Conservation (phyloP, 2,888 invertebrate species). For the Hermodice carunculata region DNA sequence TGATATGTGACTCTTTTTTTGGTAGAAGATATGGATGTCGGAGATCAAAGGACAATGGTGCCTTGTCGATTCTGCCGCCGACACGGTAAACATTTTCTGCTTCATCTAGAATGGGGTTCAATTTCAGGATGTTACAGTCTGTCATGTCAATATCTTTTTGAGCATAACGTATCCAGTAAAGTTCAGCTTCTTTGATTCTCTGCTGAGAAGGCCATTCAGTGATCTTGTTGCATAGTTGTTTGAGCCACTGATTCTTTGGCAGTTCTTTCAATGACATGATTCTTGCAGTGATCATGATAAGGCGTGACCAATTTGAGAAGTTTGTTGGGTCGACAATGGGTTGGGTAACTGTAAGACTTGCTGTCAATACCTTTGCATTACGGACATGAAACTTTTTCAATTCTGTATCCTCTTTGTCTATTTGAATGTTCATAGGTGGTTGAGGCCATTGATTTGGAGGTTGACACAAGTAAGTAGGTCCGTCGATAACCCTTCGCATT, state of each 20-base stretch:
- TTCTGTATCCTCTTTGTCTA: constrained; percentile 8
- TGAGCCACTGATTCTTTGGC: constrained; percentile 16
- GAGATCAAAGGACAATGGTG: constrained; percentile 2
- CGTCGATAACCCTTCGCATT: constrained; percentile 11
- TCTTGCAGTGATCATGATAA: constrained; percentile 14
- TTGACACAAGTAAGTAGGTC: neutral
- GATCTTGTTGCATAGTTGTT: neutral
- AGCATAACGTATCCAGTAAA: constrained; percentile 7
- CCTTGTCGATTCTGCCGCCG: neutral
- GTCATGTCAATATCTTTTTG: constrained; percentile 9
- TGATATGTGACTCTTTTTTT: neutral
- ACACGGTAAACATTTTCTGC: constrained; percentile 10
- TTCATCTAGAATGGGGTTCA: constrained; percentile 8
- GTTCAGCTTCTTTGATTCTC: constrained; percentile 13
- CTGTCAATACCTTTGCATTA: constrained; percentile 14
- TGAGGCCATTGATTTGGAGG: constrained; percentile 11
- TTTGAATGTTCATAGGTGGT: constrained; percentile 1
- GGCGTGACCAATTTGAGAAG: constrained; percentile 12
- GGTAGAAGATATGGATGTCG: constrained; percentile 13
- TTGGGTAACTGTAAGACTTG: neutral
- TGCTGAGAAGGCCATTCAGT: neutral
- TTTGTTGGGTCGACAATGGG: constrained; percentile 6
- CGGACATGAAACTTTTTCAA: constrained; percentile 16
- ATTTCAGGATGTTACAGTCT: constrained; percentile 3
- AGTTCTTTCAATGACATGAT: constrained; percentile 12